A percentile compares a stretch with the other conserved stretches of the same genome.
These are phyloP conservation scores for Rhinophrynus dorsalis DNA, from an alignment of 2,797 vertebrate species.

Conservation along the genomic window DNA sequence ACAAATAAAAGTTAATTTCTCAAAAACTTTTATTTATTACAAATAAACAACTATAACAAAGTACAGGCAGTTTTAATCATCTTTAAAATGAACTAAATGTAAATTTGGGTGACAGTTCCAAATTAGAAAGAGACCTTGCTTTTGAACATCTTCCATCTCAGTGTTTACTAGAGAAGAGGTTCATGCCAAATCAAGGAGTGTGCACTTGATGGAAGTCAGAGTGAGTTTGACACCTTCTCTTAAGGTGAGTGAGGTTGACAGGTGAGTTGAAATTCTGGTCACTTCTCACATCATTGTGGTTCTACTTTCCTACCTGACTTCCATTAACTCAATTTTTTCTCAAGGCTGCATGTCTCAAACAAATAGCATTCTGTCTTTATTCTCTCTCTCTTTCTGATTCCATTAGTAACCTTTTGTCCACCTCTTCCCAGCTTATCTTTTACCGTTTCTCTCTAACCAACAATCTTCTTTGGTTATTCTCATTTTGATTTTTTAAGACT, in stretches of 20 bases:
- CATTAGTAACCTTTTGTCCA: slow-evolving; percentile 47
- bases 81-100: too few species aligned
- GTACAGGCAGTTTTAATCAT: too few species aligned
- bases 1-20: too few species aligned
- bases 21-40: too few species aligned
- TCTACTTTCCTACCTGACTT: slow-evolving; percentile 13
- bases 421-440: slow-evolving; percentile 2
- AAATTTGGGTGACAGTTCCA: too few species aligned
- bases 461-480: not conserved
- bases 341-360: slow-evolving; percentile 37
- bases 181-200: slow-evolving; percentile 4
- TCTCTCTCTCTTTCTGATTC: slow-evolving; percentile 33
- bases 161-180: too few species aligned
- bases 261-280: slow-evolving; percentile 10
- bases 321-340: slow-evolving; percentile 37
- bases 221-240: not conserved
- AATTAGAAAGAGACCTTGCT: too few species aligned
- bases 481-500: not conserved
- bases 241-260: slow-evolving; percentile 10
- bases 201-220: not conserved
- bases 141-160: too few species aligned
- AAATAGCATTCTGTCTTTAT: slow-evolving; percentile 36
- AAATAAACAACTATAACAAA: too few species aligned
- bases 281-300: slow-evolving; percentile 17
- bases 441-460: slow-evolving; percentile 1